Base-by-base conservation (phyloP, 2,797 vertebrate species). In the Martes flavigula region DNA sequence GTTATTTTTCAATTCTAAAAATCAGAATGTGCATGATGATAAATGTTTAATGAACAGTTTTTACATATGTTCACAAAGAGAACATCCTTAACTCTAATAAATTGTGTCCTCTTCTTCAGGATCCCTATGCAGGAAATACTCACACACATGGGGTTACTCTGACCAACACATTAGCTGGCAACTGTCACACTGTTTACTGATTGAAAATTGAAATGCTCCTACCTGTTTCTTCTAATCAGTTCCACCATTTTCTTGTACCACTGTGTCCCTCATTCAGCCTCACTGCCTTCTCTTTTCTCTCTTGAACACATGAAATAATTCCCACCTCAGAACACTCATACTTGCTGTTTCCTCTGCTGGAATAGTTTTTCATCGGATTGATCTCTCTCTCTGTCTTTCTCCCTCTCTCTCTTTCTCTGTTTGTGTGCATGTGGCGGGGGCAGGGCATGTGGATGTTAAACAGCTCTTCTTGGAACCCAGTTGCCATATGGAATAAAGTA, bases 1-100 rank as follows among this genome's bases (percentile, higher is more conserved):
- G 13, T 21, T 86, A 92, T 87, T 94, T 91, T 87, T 89, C 68
- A 95, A 20, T 83, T 87, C 56, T 15, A 87, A 30, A 85, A 85
- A 91, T 87, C 64, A 89, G 75, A 83, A 64, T 73, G 35, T 81
- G 14, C 43, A 64, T 86, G 32, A 78, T 66, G 51, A 70, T 81
- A 89, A 77, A 35, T 21, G 46, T 94, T 70, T 66, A 85, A 54
- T 75, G 35, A 17, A 77, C 25, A 84, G 2, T 30, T 70, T 86
- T 91, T 79, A 85, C 0, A 73, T 54, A 90, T 30, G 30, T 87
- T 79, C 54, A 64, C 38, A 72, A 91, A 96, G 38, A 90, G 10
- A 87, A 21, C 66, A 70, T 56, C 10, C 9, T 17, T 64, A 72
- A 95, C 72, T 40, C 56, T 81, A 56, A 54, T 35, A 86, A 4